Conservation (phyloP, 2,113 vertebrate genomes). For the Phalacrocorax carbo region DNA sequence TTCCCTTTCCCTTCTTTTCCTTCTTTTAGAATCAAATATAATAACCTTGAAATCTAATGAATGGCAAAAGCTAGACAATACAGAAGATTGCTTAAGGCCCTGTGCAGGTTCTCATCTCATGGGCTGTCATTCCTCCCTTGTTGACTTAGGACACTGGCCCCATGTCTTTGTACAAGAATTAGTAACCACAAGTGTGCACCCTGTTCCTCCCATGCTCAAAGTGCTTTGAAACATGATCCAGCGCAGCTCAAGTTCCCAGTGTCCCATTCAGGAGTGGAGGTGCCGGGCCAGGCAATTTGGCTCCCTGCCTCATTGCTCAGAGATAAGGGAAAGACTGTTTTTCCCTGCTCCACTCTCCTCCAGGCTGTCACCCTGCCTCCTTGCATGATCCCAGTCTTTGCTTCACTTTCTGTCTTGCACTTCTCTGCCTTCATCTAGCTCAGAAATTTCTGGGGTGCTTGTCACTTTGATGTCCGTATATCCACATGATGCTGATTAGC, state of each 20-base stretch:
- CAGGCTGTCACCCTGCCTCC: neutral
- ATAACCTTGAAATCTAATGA: neutral
- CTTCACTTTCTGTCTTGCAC: neutral
- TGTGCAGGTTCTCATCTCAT: neutral
- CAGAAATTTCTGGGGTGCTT: neutral
- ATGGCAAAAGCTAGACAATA: neutral
- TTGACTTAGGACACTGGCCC: neutral
- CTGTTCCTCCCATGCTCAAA: neutral
- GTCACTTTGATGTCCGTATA: neutral
- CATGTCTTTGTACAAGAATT: neutral
- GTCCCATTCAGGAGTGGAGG: no score
- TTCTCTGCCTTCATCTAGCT: neutral
- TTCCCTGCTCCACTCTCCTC: neutral
- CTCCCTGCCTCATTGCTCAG: neutral
- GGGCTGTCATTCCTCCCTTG: neutral
- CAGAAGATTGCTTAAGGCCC: neutral
- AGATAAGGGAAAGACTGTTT: neutral
- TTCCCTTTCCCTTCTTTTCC: fast-evolving
- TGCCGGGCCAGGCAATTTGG: neutral
- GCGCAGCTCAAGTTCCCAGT: neutral
- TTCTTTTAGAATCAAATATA: neutral
- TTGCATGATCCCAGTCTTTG: neutral
- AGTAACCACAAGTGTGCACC: neutral
- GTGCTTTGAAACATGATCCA: neutral
- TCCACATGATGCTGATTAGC: neutral